Evolutionary conservation across 2,888 invertebrate genomes (phyloP).

Genomic region (Ctena decussata): DNA sequence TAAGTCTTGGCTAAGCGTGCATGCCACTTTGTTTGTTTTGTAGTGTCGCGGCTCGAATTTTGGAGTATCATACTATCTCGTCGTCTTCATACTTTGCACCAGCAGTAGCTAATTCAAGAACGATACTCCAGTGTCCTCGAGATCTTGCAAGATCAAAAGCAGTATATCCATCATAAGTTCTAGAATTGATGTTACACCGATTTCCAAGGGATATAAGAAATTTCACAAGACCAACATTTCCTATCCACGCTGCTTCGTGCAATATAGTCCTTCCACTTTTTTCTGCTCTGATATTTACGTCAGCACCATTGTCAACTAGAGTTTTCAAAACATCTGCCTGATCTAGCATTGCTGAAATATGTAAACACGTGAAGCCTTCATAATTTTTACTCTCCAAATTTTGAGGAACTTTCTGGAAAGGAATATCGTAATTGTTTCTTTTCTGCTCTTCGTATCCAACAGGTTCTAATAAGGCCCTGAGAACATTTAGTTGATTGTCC

Average conservation of each 20-base stretch:
- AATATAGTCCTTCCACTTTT: conserved; percentile 55
- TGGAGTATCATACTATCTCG: too few species aligned
- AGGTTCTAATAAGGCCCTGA: conserved; percentile 4
- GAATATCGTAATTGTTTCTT: conserved; percentile 3
- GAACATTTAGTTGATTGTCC: neutral
- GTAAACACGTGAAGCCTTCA: conserved; percentile 49
- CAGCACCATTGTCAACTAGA: conserved; percentile 26
- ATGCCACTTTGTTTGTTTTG: too few species aligned
- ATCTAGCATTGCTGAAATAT: conserved; percentile 35
- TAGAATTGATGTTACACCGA: conserved; percentile 52
- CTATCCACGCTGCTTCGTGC: conserved; percentile 37
- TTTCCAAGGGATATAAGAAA: conserved; percentile 13
- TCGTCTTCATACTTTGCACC: conserved; percentile 29
- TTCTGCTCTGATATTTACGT: conserved; percentile 44
- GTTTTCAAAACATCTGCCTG: conserved; percentile 10
- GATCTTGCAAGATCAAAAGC: conserved; percentile 59
- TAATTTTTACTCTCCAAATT: conserved; percentile 45
- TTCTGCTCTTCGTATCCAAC: conserved; percentile 4
- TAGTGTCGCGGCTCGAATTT: too few species aligned
- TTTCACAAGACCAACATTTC: conserved; percentile 37
- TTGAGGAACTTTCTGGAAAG: conserved; percentile 7
- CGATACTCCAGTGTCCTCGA: conserved; percentile 31
- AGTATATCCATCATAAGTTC: conserved; percentile 51
- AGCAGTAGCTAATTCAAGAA: conserved; percentile 25
- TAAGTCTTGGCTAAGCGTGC: too few species aligned